Base-by-base conservation (phyloP, 1,140 invertebrate genomes). In the Pogonognathellus flavescens region DNA sequence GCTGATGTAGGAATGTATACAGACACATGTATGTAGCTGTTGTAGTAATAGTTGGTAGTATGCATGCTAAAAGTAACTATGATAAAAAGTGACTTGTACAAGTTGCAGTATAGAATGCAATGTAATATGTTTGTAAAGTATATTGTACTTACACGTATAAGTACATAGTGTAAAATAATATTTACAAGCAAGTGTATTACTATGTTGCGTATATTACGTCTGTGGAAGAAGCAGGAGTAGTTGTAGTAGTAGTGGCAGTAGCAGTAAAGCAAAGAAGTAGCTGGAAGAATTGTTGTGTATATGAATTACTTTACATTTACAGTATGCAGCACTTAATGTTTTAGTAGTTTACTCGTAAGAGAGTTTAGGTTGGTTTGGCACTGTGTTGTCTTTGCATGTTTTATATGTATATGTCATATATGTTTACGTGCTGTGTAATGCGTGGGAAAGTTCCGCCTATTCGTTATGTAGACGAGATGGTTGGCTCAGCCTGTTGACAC, bases 401-500 rank as follows among this genome's bases (percentile, higher is more conserved):
- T 76, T 76, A 31, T 16, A n/a, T 50, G 41, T 76, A 16, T 16
- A 76, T 76, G 31, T 41, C 31, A 41, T 41, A 50, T 76, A 25
- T 76, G 41, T 31, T 18, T 76, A 31, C 49, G 31, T 16, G 11
- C 41, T 72, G 66, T 76, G 70, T 31, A 49, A n/a, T 81, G 50
- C 80, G 80, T 81, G 80, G 80, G 80, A 81, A 81, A 81, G 80
- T 81, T 81, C 80, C 80, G 52, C 80, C 80, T 81, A 55, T 81
- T 81, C 50, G 80, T 20, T 22, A 22, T 55, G 55, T 53, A 55
- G 50, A 81, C 80, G 80, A 81, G 80, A 81, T 81, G 80, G 80
- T 81, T 81, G 80, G 80, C 18, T 81, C 80, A 81, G 80, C 80
- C 80, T 81, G 80, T 81, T 81, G 80, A 81, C 80, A 81, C 80